Percentiles rank a stretch among this genome's conserved stretches.
phyloP scores from a whole-genome alignment of 2,113 vertebrate genomes.

The Phasianus colchicus region DNA sequence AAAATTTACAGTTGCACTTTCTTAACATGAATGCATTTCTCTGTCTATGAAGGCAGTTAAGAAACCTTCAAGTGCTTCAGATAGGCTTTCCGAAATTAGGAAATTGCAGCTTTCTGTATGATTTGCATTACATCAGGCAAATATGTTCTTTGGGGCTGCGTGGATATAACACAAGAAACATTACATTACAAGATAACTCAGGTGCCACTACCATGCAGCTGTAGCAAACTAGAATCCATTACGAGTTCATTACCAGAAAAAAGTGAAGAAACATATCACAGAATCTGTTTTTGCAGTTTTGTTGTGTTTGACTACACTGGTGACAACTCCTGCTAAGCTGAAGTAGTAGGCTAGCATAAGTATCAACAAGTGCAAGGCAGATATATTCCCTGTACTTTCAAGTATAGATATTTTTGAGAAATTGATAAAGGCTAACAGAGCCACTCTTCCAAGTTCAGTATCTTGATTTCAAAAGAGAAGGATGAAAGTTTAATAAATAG shows the following conservation, averaged over 20 bases:
- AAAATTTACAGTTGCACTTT: neutral
- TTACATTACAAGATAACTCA: neutral
- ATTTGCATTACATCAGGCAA: neutral
- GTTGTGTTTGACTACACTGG: neutral
- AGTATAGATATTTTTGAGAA: neutral
- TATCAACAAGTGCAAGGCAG: neutral
- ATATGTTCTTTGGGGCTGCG: neutral
- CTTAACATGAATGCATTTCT: slow-evolving; percentile 18
- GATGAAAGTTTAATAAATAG: neutral
- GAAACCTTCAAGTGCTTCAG: neutral
- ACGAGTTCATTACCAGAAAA: neutral
- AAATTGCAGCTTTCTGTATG: neutral
- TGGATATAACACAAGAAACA: neutral
- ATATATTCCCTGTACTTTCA: neutral
- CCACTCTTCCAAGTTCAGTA: neutral
- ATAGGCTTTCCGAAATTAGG: neutral
- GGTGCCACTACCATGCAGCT: neutral
- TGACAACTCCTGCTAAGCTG: neutral
- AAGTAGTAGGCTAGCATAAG: neutral
- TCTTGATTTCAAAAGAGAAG: neutral
- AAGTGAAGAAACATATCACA: neutral
- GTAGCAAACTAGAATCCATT: neutral
- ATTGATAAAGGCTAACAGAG: neutral
- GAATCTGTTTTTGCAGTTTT: neutral
- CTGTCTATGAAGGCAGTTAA: neutral